Percentiles rank a stretch among this genome's conserved stretches.
Evolutionary conservation across 2,113 vertebrate species (phyloP).

Genomic region (Illadopsis cleaveri): DNA sequence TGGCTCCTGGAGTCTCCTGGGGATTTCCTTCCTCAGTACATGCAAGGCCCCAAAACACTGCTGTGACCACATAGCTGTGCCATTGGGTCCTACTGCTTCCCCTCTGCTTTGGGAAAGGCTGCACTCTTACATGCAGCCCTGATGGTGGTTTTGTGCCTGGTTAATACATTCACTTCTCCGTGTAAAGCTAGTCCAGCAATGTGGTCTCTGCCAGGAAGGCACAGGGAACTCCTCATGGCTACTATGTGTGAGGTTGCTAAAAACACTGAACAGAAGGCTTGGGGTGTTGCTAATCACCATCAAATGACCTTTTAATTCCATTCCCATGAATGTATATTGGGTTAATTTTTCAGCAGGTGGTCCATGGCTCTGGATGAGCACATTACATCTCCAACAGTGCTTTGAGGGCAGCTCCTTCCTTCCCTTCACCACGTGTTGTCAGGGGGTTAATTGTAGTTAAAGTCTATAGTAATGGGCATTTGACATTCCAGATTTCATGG

Average conservation of each 20-base stretch:
- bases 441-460: background rate
- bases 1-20: background rate
- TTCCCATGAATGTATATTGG: background rate
- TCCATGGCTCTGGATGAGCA: background rate
- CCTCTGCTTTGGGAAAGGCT: background rate
- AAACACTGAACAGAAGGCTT: background rate
- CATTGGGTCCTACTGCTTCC: background rate
- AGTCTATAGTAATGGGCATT: background rate
- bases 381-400: background rate
- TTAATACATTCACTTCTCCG: accelerated
- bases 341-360: background rate
- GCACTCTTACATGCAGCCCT: background rate
- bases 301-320: background rate
- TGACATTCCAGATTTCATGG: background rate
- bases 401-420: background rate
- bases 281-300: background rate
- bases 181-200: background rate
- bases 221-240: background rate
- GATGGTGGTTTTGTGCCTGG: background rate
- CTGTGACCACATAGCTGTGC: accelerated
- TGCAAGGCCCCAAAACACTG: background rate
- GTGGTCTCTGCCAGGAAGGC: background rate
- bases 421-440: accelerated
- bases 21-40: background rate
- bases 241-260: background rate